Base-by-base conservation (phyloP, 35 echinoderm and acorn worm genomes). In the Apostichopus parvimensis region DNA sequence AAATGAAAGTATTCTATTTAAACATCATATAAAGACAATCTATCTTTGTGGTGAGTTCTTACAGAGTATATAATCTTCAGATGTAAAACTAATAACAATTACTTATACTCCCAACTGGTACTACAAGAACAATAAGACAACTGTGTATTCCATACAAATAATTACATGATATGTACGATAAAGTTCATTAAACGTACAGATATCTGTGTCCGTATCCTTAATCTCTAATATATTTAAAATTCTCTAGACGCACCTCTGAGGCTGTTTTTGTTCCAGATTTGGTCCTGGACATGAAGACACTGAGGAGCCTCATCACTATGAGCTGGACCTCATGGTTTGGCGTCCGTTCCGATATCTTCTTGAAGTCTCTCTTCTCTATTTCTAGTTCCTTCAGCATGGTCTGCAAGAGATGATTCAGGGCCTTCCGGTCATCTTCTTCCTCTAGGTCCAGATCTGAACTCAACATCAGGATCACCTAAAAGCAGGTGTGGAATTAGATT, bases 231-330 rank as follows among this genome's bases (percentile, higher is more conserved):
- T 2, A 34, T 34, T 34, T 34, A 1, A 34, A 34, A 34, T 34
- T 34, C 26, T 60, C 7, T 4, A 60, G 2, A 70, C 58, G 28
- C 64, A 99, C 97, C 97, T 99, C 97, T 81, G 91, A 93, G 17
- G 97, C 95, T 25, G 92, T 88, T 61, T 99, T 99, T n/a, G 97
- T 96, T 14, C 97, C 97, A 14, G 97, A 99, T 90, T 99, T 99
- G 4, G 97, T 96, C 11, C 97, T 82, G 60, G 97, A 99, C 97
- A 99, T 99, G 88, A 99, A 99, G 56, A 99, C 97, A 81, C 97
- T 99, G 21, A 99, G 97, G 14, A 99, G 89, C 25, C 97, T 70
- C 97, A 99, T 99, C 90, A 99, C 93, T n/a, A 99, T 99, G 10
- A 99, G 92, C 91, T 99, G 97, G 54, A 99, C 97, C 93, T 99